Conservation (phyloP, 2,113 vertebrate species). For the Salvelinus sp. region DNA sequence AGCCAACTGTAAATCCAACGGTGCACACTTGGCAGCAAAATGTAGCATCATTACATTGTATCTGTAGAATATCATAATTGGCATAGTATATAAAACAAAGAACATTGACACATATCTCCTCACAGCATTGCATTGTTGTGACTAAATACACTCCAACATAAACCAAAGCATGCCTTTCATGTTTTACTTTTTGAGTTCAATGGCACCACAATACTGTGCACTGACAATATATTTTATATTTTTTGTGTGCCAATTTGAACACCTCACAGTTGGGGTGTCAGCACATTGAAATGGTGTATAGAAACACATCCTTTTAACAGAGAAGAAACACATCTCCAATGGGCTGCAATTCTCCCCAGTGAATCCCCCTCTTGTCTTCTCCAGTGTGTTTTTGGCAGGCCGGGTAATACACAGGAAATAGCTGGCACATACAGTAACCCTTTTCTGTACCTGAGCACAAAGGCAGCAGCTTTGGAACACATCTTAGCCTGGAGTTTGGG, state of each 20-base stretch:
- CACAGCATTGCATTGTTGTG: conserved; percentile 54
- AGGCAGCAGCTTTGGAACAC: conserved; percentile 43
- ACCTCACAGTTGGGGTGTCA: conserved; percentile 72
- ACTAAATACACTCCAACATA: conserved; percentile 60
- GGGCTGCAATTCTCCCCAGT: conserved; percentile 70
- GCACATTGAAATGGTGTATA: conserved; percentile 63
- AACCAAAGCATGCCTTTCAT: conserved; percentile 61
- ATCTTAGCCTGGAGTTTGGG: conserved; percentile 61
- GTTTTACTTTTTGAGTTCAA: conserved; percentile 63
- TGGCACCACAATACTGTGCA: conserved; percentile 51
- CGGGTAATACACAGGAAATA: conserved; percentile 65
- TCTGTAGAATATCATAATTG: conserved; percentile 54
- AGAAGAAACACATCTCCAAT: conserved; percentile 68
- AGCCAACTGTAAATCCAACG: conserved; percentile 42
- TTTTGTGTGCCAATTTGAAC: conserved; percentile 56
- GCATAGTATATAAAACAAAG: conserved; percentile 58
- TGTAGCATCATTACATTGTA: conserved; percentile 39
- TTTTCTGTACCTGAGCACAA: conserved; percentile 66
- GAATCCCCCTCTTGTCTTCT: conserved; percentile 60
- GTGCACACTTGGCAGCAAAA: conserved; percentile 53
- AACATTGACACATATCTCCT: conserved; percentile 61
- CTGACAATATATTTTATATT: conserved; percentile 53
- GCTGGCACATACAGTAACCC: conserved; percentile 56
- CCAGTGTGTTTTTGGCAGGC: conserved; percentile 64
- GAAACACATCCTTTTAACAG: conserved; percentile 71